phyloP scores from a whole-genome alignment of 2,888 invertebrate genomes.

The Azorinus chamasolen region DNA sequence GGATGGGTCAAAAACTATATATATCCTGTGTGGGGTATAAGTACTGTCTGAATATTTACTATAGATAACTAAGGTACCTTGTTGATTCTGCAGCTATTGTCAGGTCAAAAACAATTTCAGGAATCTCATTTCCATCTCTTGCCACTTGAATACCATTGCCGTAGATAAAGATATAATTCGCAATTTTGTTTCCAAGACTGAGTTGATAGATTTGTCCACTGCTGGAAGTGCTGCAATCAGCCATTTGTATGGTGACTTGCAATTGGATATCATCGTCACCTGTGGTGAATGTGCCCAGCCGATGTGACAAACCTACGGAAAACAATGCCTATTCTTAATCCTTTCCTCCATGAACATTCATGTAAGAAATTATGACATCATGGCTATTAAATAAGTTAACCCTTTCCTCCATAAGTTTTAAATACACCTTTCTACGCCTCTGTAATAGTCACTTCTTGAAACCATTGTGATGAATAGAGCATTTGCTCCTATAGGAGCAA shows the following conservation, averaged over 20 bases:
- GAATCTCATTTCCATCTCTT: slow-evolving; percentile 68
- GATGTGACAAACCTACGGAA: slow-evolving; percentile 66
- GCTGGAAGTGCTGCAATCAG: slow-evolving; percentile 70
- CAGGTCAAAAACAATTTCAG: slow-evolving; percentile 64
- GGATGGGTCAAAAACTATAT: neutral
- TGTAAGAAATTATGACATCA: no score
- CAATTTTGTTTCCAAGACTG: slow-evolving; percentile 73
- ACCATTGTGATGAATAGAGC: no score
- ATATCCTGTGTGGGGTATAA: neutral
- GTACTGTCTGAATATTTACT: neutral
- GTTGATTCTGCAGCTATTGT: no score
- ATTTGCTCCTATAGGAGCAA: no score
- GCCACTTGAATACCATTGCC: slow-evolving; percentile 64
- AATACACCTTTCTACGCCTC: no score
- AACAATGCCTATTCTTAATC: no score
- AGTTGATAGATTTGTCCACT: slow-evolving; percentile 56
- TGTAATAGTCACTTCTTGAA: no score
- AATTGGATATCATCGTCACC: slow-evolving; percentile 73
- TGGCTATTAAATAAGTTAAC: no score
- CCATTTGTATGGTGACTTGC: slow-evolving; percentile 75
- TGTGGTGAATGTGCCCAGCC: slow-evolving; percentile 15
- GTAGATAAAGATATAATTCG: slow-evolving; percentile 66
- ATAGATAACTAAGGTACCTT: no score
- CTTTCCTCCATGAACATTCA: no score
- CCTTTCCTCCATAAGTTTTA: no score